Evolutionary conservation across 2,797 vertebrate genomes (phyloP), one percentile per base, ranked within the genome.

Genomic region (Morus bassanus): DNA sequence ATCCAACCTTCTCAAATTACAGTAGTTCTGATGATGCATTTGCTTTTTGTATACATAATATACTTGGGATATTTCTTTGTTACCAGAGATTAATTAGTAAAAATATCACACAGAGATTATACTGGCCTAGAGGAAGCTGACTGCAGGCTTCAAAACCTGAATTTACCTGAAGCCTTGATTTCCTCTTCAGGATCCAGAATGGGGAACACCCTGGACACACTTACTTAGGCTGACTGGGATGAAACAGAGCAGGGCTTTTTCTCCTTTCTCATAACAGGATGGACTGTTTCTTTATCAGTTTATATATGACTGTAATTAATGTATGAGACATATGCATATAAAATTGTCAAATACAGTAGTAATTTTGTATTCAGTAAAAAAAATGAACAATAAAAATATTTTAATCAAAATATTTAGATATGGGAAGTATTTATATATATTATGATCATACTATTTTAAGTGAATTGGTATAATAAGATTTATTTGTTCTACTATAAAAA

Each of bases 371-470:
- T 75, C 7, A 7, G 15, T 65, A 35, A 45, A 84, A 50, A 46
- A 60, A 33, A 61, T 10, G 1, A 39, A 9, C 0, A 0, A 37
- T 30, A 28, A 19, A 60, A 61, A 56, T 67, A 51, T n/a, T 33
- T n/a, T 24, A 57, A 33, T n/a, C 12, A 69, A 89, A 83, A 46
- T 25, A 30, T 89, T 82, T 69, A 85, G 1, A 22, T 50, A n/a
- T 53, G 3, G 12, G 8, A 82, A 46, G 3, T 50, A 45, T 28
- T 69, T 65, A 3, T 65, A 11, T 28, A 6, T 51, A 35, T 60
- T 81, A 76, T 28, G 14, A 46, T 27, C 18, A 8, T 67, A 16
- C 1, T 2, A n/a, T 84, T 78, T 48, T 6, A 89, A 81, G 19
- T 51, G 37, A 83, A 59, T 61, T 57, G 22, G 13, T 46, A 75